phyloP scores from a whole-genome alignment of 2,113 vertebrate species.

The Serinus canaria region DNA sequence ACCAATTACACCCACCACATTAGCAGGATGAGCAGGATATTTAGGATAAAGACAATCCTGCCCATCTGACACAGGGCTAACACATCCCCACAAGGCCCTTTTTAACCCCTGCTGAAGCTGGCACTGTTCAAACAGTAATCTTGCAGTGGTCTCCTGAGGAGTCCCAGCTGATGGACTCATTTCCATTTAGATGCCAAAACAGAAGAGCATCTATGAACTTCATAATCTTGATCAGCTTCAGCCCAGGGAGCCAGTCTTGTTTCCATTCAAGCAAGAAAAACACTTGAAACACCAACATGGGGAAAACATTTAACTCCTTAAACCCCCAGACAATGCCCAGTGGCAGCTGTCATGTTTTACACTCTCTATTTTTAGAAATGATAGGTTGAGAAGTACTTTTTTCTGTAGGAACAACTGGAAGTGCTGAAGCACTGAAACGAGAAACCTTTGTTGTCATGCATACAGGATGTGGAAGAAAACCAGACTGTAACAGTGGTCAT shows the following conservation, averaged over 20 bases:
- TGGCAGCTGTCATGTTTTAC: not conserved
- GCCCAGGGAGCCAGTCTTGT: not conserved
- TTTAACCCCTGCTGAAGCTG: not conserved
- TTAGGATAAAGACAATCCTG: not conserved
- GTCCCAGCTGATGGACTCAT: slow-evolving; percentile 3
- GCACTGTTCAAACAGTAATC: not conserved
- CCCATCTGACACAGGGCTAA: not conserved
- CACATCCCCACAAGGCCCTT: not conserved
- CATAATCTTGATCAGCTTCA: slow-evolving; percentile 27
- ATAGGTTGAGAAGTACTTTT: not conserved
- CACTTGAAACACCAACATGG: not conserved
- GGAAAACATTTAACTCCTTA: not conserved
- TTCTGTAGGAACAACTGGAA: not conserved
- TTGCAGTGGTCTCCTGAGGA: not conserved
- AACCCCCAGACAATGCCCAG: not conserved
- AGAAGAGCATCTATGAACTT: not conserved
- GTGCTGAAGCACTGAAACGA: not conserved
- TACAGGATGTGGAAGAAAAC: not conserved
- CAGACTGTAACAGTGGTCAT: not conserved
- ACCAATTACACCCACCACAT: not conserved
- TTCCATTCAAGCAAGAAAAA: not conserved
- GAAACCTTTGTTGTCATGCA: not conserved
- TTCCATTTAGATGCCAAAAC: slow-evolving; percentile 37
- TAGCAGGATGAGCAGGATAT: not conserved
- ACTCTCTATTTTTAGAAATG: not conserved